phyloP scores from a whole-genome alignment of 2,113 vertebrate species.

The Megalops atlanticus region DNA sequence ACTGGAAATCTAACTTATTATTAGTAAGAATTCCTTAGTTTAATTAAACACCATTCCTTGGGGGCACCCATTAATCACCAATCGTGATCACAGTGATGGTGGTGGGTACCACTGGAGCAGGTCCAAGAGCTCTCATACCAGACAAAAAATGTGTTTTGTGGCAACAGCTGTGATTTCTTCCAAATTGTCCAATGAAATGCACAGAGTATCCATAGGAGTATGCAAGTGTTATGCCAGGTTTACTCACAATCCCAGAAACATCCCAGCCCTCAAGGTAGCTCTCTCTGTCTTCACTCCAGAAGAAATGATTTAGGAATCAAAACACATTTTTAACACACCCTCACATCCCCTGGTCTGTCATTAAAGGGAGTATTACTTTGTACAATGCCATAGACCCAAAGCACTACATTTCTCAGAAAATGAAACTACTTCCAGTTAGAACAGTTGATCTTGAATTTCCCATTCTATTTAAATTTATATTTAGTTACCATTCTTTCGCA shows the following conservation, averaged over 20 bases:
- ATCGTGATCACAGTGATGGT: neutral
- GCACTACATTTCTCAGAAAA: too few species aligned
- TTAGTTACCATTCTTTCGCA: neutral
- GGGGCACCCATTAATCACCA: neutral
- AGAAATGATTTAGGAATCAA: neutral
- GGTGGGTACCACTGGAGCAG: neutral
- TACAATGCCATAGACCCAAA: too few species aligned
- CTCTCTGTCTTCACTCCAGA: neutral
- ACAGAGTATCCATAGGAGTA: too few species aligned
- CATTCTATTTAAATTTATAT: too few species aligned
- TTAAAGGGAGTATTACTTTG: too few species aligned
- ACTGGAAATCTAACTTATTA: too few species aligned
- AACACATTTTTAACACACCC: too few species aligned
- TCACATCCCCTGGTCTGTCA: too few species aligned
- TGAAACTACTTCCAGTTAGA: too few species aligned
- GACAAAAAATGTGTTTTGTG: neutral
- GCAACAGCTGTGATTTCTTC: neutral
- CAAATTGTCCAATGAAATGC: too few species aligned
- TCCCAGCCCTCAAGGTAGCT: conserved; percentile 12
- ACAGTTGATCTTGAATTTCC: too few species aligned
- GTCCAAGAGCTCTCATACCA: neutral
- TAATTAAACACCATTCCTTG: neutral
- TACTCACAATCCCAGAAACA: neutral
- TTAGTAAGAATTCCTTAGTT: too few species aligned
- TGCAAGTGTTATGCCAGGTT: neutral